phyloP scores from a whole-genome alignment of 2,888 invertebrate genomes.

The Embidobia sp. region DNA sequence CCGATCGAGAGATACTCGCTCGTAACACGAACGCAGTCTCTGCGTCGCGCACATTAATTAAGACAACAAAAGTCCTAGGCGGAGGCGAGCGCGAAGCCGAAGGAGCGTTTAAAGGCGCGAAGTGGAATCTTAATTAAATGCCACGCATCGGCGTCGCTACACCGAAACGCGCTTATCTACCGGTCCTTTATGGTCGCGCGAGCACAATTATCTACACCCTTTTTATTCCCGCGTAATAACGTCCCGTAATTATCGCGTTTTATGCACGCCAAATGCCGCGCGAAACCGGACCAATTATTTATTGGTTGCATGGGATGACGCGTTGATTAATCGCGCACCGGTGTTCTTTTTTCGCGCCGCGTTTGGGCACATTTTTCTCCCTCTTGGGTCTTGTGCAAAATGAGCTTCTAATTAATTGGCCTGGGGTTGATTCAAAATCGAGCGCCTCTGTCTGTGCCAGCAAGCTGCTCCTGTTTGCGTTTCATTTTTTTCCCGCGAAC shows the following conservation, averaged over 20 bases:
- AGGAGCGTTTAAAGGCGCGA: constrained; percentile 60
- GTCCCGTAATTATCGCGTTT: constrained; percentile 57
- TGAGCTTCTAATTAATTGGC: neutral
- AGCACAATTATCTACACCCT: constrained; percentile 56
- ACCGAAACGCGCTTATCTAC: constrained; percentile 56
- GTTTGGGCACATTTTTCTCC: neutral
- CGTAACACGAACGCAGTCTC: constrained; percentile 66
- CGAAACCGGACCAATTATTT: constrained; percentile 53
- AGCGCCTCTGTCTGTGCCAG: no score
- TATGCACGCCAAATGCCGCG: constrained; percentile 39
- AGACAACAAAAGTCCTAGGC: constrained; percentile 76
- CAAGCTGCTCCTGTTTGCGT: no score
- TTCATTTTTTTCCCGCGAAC: no score
- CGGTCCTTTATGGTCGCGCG: constrained; percentile 50
- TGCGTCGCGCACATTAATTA: constrained; percentile 72
- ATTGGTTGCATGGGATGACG: constrained; percentile 9
- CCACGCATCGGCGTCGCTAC: constrained; percentile 60
- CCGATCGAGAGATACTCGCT: constrained; percentile 58
- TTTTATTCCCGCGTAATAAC: constrained; percentile 59
- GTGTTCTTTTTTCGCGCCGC: constrained; percentile 1
- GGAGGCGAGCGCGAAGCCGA: constrained; percentile 14
- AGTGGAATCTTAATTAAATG: constrained; percentile 64
- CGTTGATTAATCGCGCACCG: constrained; percentile 23
- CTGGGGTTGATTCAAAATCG: no score
- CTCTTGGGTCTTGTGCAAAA: no score